phyloP scores from a whole-genome alignment of 2,797 vertebrate species.

The Chanos chanos region DNA sequence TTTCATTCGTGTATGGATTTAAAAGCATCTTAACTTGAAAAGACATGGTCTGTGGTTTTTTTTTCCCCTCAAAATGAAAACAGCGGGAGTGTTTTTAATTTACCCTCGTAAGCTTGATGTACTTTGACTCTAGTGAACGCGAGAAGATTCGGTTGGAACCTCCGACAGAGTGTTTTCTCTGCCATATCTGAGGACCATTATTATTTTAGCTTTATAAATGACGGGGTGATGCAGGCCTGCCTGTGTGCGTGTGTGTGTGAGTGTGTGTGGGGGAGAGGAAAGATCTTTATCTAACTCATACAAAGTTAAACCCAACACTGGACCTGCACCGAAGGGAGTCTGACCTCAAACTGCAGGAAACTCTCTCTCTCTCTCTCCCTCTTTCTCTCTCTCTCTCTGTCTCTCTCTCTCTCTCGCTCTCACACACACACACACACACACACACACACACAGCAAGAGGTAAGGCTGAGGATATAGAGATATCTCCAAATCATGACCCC shows the following conservation, averaged over 20 bases:
- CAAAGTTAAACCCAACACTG: background rate
- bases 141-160: background rate
- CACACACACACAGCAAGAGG: background rate
- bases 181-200: background rate
- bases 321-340: background rate
- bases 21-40: slow-evolving; percentile 16
- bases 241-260: slow-evolving; percentile 1
- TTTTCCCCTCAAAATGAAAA: slow-evolving; percentile 32
- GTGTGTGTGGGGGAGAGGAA: slow-evolving; percentile 9
- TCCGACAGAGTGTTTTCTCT: slow-evolving; percentile 18
- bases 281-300: slow-evolving; percentile 9
- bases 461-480: no score
- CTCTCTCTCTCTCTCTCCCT: background rate
- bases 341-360: background rate
- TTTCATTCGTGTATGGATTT: slow-evolving; percentile 19
- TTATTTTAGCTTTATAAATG: slow-evolving; percentile 15
- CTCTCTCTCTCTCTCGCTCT: no score
- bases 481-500: no score
- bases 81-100: slow-evolving; percentile 29
- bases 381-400: background rate
- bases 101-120: slow-evolving; percentile 16
- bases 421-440: background rate
- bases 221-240: no score
- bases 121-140: slow-evolving; percentile 1
- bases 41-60: slow-evolving; percentile 22